Conservation (phyloP, 2,797 vertebrate species). For the Lagodon rhomboides region DNA sequence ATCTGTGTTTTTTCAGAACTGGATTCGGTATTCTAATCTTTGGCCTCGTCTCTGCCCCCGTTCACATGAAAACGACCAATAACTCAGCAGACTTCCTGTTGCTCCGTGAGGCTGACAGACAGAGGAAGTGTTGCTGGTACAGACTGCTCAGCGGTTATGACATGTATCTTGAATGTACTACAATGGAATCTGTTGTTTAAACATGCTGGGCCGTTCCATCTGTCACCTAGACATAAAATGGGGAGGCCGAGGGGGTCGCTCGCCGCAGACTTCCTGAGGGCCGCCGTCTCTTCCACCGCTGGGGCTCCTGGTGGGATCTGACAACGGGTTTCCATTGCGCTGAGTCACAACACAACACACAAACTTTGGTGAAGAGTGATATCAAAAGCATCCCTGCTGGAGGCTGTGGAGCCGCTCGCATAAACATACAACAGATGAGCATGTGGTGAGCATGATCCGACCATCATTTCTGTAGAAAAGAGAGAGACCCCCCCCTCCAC, state of each 20-base stretch:
- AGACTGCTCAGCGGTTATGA: constrained; percentile 58
- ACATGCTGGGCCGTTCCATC: constrained; percentile 63
- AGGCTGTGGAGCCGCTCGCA: constrained; percentile 17
- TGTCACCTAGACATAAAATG: constrained; percentile 45
- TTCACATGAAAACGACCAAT: constrained; percentile 31
- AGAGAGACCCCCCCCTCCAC: not conserved
- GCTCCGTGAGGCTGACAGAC: constrained; percentile 42
- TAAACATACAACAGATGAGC: not conserved
- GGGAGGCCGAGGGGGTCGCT: constrained; percentile 28
- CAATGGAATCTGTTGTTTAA: constrained; percentile 72
- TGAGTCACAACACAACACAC: constrained; percentile 29
- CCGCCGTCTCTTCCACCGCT: constrained; percentile 17
- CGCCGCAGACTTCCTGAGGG: constrained; percentile 50
- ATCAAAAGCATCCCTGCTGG: constrained; percentile 20
- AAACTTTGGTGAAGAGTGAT: constrained; percentile 23
- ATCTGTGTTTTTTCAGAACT: constrained; percentile 7
- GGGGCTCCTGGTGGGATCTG: constrained; percentile 31
- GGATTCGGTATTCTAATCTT: constrained; percentile 9
- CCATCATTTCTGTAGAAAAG: constrained; percentile 13
- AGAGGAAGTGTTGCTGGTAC: constrained; percentile 57
- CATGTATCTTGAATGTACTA: constrained; percentile 64
- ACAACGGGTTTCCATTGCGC: constrained; percentile 56
- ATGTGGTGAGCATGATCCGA: constrained; percentile 8
- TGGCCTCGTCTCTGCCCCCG: constrained; percentile 5
- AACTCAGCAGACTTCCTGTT: constrained; percentile 63